Evolutionary conservation across 2,888 invertebrate genomes (phyloP).

Genomic region (Lissocephala sabroskyi): DNA sequence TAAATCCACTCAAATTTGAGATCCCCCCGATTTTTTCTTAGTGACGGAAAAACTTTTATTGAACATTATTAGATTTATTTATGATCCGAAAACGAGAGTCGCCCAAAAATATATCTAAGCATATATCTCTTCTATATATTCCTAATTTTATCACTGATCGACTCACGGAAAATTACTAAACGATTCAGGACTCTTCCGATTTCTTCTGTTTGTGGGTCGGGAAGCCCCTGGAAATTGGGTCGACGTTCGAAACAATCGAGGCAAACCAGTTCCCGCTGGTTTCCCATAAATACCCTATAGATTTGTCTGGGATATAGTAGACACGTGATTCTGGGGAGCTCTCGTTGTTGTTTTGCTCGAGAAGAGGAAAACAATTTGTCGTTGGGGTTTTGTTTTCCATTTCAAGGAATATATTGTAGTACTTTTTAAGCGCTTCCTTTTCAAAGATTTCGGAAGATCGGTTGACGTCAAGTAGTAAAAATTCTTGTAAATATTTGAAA

Average conservation of each 20-base stretch:
- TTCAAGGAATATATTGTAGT: too few relatives aligned
- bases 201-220: too few relatives aligned
- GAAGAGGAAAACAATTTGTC: too few relatives aligned
- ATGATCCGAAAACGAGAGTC: constrained; percentile 16
- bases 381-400: too few relatives aligned
- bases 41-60: constrained; percentile 29
- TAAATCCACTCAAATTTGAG: not conserved
- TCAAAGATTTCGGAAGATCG: too few relatives aligned
- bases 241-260: too few relatives aligned
- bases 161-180: constrained; percentile 20
- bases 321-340: constrained; percentile 50
- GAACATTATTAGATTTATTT: constrained; percentile 37
- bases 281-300: constrained; percentile 1
- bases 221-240: too few relatives aligned
- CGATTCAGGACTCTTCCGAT: too few relatives aligned
- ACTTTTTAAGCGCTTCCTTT: too few relatives aligned
- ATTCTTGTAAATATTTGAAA: too few relatives aligned
- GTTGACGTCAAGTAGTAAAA: too few relatives aligned
- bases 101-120: constrained; percentile 27
- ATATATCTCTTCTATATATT: constrained; percentile 19
- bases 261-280: constrained; percentile 19
- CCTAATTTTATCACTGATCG: constrained; percentile 30
- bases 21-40: not conserved
- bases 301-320: constrained; percentile 18
- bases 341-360: too few relatives aligned